Percentiles rank a stretch among this genome's conserved stretches.
Evolutionary conservation across 1,140 invertebrate species (phyloP).

Genomic region (Drosophila subpulchrella): DNA sequence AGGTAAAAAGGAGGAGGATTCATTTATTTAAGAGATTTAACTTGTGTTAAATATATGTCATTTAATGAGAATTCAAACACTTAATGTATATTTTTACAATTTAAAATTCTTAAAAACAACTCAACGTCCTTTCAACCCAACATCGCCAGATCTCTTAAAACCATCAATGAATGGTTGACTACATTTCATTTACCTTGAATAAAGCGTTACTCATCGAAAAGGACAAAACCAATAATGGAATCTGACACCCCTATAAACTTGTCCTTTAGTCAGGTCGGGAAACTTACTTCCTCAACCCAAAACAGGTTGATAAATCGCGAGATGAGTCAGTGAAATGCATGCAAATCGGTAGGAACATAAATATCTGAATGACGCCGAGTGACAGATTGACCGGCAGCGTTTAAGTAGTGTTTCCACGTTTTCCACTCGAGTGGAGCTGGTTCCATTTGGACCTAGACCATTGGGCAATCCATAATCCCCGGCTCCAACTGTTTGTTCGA

Average conservation of each 20-base stretch:
- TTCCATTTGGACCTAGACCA: constrained; percentile 9
- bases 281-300: not conserved
- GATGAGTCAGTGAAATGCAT: constrained; percentile 44
- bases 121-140: too few species aligned
- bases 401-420: constrained; percentile 39
- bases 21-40: too few species aligned
- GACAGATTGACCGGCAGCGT: constrained; percentile 32
- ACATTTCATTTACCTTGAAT: not conserved
- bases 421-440: constrained; percentile 26
- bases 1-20: not conserved
- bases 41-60: too few species aligned
- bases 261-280: not conserved
- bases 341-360: constrained; percentile 28
- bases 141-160: too few species aligned
- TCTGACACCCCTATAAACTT: constrained; percentile 2
- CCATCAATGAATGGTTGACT: not conserved
- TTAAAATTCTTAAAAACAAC: too few species aligned
- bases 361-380: constrained; percentile 24
- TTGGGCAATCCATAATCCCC: constrained; percentile 16
- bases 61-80: too few species aligned
- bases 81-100: too few species aligned
- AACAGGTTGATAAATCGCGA: constrained; percentile 1
- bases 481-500: constrained; percentile 21
- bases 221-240: constrained; percentile 6
- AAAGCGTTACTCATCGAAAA: constrained; percentile 13